Conservation (phyloP, 2,888 invertebrate genomes). For the Margaritifera margaritifera region DNA sequence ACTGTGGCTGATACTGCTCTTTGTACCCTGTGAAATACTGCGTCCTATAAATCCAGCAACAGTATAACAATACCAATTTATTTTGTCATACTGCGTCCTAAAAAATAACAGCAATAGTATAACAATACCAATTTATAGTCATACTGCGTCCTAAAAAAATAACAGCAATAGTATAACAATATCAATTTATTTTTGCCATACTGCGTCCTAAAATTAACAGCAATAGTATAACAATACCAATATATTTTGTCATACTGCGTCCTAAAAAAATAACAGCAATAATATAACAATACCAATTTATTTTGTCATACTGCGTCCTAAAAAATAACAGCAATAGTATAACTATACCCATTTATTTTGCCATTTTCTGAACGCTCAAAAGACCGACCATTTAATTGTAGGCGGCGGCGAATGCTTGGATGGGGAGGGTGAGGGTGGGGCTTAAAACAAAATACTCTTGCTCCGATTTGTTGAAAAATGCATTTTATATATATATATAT, state of each 20-base stretch:
- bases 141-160: conserved; percentile 74
- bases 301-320: conserved; percentile 75
- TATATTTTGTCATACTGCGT: conserved; percentile 73
- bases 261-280: conserved; percentile 63
- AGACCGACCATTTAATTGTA: too few species aligned
- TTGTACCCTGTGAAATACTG: conserved; percentile 74
- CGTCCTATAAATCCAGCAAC: conserved; percentile 68
- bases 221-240: neutral
- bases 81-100: conserved; percentile 72
- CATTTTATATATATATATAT: too few species aligned
- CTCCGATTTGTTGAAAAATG: too few species aligned
- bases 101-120: conserved; percentile 21
- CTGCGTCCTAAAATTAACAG: conserved; percentile 72
- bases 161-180: neutral
- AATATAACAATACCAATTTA: neutral
- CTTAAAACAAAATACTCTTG: too few species aligned
- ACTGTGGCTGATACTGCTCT: conserved; percentile 71
- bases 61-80: neutral
- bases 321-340: conserved; percentile 21
- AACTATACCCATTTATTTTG: neutral
- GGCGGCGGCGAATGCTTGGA: too few species aligned
- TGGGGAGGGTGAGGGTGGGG: too few species aligned
- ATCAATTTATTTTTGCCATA: conserved; percentile 61
- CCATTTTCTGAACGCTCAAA: too few species aligned
- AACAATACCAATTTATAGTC: neutral